Conservation (phyloP, 2,113 vertebrate species). For the Eurystomus gularis region DNA sequence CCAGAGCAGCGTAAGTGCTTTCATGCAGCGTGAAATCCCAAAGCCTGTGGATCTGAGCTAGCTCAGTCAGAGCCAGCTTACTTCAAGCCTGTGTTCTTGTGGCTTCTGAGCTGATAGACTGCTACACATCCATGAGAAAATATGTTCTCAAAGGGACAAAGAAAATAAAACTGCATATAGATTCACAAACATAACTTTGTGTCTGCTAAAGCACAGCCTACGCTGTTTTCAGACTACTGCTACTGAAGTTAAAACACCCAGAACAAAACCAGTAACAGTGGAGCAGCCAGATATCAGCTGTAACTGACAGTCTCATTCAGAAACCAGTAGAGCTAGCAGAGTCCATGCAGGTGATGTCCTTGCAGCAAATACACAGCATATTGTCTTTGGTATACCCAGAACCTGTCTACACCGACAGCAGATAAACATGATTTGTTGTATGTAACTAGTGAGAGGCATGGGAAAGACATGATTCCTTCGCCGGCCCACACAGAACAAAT, state of each 20-base stretch:
- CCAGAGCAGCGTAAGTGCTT: neutral
- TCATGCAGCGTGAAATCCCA: neutral
- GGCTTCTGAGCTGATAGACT: neutral
- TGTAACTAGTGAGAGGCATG: neutral
- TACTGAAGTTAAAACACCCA: neutral
- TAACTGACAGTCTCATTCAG: neutral
- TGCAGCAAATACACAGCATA: neutral
- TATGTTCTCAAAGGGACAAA: neutral
- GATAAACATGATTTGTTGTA: neutral
- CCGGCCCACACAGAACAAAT: neutral
- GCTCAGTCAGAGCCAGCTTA: neutral
- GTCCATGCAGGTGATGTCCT: neutral
- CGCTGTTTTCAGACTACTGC: neutral
- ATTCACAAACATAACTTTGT: neutral
- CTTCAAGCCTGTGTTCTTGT: neutral
- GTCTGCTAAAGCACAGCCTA: neutral
- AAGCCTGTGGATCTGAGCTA: neutral
- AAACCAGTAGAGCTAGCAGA: neutral
- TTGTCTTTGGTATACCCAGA: neutral
- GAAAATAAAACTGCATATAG: neutral
- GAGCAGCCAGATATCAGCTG: neutral
- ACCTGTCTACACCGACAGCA: neutral
- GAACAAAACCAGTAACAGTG: neutral
- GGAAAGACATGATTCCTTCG: neutral
- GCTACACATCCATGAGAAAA: neutral